These are phyloP conservation scores for Phoxinus dragarum DNA, from an alignment of 2,797 vertebrate species.

Conservation along the genomic window DNA sequence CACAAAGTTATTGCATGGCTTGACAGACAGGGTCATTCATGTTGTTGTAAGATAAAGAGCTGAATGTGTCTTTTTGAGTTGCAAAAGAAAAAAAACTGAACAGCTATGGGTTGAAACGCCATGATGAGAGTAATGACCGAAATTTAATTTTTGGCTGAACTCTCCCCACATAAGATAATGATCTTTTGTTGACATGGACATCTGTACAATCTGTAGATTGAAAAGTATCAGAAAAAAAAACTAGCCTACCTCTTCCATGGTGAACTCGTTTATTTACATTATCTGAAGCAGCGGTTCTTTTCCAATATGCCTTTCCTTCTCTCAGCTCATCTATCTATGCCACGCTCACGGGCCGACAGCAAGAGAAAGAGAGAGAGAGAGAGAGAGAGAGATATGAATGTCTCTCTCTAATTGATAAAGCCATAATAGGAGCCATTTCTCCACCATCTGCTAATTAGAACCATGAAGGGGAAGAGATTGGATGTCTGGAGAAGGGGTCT, in stretches of 20 bases:
- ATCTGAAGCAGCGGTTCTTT: constrained; percentile 42
- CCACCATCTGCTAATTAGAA: constrained; percentile 78
- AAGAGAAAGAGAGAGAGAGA: constrained; percentile 16
- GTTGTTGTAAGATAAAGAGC: not conserved
- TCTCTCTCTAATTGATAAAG: constrained; percentile 83
- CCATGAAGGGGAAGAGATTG: constrained; percentile 66
- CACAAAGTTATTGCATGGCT: not conserved
- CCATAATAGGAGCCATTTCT: constrained; percentile 78
- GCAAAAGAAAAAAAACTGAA: not conserved
- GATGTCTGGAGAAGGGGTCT: constrained; percentile 69
- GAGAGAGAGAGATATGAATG: constrained; percentile 61
- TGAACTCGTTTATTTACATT: constrained; percentile 51
- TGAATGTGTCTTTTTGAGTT: not conserved
- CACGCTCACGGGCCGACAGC: constrained; percentile 22
- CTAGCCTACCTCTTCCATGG: constrained; percentile 25
- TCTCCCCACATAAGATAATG: not conserved
- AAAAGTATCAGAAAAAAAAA: constrained; percentile 26
- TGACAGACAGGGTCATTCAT: not conserved
- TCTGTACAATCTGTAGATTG: constrained; percentile 18
- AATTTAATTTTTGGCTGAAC: not conserved
- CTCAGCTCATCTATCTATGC: constrained; percentile 79
- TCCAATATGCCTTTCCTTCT: constrained; percentile 69
- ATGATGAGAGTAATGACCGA: not conserved
- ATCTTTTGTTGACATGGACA: not conserved
- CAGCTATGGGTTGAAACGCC: not conserved